Percentiles rank a stretch among this genome's conserved stretches.
These are phyloP conservation scores for Elanus axillaris DNA, from an alignment of 2,113 vertebrate genomes.

Conservation along the genomic window DNA sequence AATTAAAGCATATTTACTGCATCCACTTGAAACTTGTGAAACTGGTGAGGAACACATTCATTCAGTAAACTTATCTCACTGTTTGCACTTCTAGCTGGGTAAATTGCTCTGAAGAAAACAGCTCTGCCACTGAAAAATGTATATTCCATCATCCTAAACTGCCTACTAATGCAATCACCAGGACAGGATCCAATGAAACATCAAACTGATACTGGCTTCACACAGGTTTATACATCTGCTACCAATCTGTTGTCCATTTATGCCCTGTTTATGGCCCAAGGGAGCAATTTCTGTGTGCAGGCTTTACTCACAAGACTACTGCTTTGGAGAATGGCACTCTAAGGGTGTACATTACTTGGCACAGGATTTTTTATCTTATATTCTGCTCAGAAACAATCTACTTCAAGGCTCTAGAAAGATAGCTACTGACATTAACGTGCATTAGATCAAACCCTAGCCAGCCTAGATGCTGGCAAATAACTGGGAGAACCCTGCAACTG, in stretches of 20 bases:
- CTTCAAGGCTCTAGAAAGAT: background rate
- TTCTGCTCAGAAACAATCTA: background rate
- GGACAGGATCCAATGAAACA: background rate
- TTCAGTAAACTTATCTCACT: background rate
- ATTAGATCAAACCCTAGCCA: background rate
- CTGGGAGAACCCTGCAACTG: background rate
- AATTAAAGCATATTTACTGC: slow-evolving; percentile 45
- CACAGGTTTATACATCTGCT: slow-evolving; percentile 36
- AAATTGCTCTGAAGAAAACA: slow-evolving; percentile 1
- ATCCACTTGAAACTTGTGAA: slow-evolving; percentile 8
- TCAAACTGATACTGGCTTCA: background rate
- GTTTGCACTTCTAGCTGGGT: background rate
- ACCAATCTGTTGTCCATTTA: slow-evolving; percentile 12
- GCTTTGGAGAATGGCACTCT: background rate
- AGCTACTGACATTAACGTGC: background rate
- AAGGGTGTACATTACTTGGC: background rate
- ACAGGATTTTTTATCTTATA: background rate
- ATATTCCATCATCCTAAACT: slow-evolving; percentile 21
- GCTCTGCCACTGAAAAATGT: background rate
- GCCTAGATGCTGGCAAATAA: background rate
- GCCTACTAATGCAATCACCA: background rate
- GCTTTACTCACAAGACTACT: background rate
- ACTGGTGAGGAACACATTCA: background rate
- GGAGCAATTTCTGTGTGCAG: background rate
- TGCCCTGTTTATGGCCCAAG: background rate